These are phyloP conservation scores for Butorides virescens DNA, from an alignment of 2,113 vertebrate species.

Conservation along the genomic window DNA sequence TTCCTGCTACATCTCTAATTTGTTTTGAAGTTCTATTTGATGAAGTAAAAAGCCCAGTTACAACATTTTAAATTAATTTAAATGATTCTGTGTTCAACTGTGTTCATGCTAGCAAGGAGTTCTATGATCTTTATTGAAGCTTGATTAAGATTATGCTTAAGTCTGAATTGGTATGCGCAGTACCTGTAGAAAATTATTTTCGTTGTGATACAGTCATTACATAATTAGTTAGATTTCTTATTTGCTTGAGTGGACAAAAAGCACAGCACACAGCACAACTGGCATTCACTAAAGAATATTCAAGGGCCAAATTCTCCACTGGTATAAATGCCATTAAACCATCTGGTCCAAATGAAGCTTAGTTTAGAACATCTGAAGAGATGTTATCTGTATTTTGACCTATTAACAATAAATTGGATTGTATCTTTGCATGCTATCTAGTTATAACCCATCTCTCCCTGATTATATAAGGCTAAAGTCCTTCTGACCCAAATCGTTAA, in stretches of 20 bases:
- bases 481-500: neutral
- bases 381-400: neutral
- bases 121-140: conserved; percentile 31
- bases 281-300: neutral
- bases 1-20: neutral
- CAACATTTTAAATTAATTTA: conserved; percentile 49
- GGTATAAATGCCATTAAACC: neutral
- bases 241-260: conserved; percentile 16
- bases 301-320: neutral
- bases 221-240: conserved; percentile 48
- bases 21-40: conserved; percentile 40
- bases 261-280: neutral
- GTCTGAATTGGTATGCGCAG: neutral
- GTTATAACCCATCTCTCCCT: neutral
- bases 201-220: conserved; percentile 22
- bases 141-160: conserved; percentile 57
- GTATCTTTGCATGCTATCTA: neutral
- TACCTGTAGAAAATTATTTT: conserved; percentile 42
- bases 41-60: conserved; percentile 30
- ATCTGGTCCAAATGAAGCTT: neutral
- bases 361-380: neutral
- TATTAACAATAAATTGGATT: neutral
- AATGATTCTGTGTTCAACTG: conserved; percentile 46
- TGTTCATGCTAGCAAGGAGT: conserved; percentile 19
- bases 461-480: neutral